Percentiles rank a stretch among this genome's conserved stretches.
Evolutionary conservation across 2,888 invertebrate genomes (phyloP).

Genomic region (Physocephala rufipes): DNA sequence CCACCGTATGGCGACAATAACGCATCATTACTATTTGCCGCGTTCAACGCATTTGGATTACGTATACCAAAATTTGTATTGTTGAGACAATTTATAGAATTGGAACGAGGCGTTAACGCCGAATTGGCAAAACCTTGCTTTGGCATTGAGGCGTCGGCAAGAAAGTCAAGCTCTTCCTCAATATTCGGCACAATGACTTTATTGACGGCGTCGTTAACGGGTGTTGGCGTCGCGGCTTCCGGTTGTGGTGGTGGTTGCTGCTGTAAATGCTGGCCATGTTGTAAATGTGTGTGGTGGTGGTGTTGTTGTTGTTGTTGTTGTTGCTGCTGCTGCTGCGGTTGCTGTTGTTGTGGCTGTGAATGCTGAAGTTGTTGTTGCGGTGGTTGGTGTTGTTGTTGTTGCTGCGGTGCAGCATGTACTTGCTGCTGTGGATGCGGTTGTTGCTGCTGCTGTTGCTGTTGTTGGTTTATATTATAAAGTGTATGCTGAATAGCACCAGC

Average conservation of each 20-base stretch:
- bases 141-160: conserved; percentile 67
- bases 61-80: conserved; percentile 61
- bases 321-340: conserved; percentile 56
- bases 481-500: conserved; percentile 51
- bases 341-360: conserved; percentile 50
- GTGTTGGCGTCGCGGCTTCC: conserved; percentile 38
- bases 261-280: conserved; percentile 47
- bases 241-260: conserved; percentile 52
- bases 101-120: conserved; percentile 44
- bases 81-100: conserved; percentile 44
- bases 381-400: conserved; percentile 47
- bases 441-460: conserved; percentile 51
- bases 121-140: conserved; percentile 60
- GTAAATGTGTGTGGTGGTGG: conserved; percentile 41
- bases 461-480: conserved; percentile 52
- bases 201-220: conserved; percentile 75
- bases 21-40: conserved; percentile 48
- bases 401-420: conserved; percentile 41
- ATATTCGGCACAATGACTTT: conserved; percentile 90
- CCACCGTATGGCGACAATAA: conserved; percentile 42
- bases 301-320: conserved; percentile 51
- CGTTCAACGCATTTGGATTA: conserved; percentile 50
- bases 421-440: conserved; percentile 44
- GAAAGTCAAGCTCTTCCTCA: conserved; percentile 86
- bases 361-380: conserved; percentile 49